Base-by-base conservation (phyloP, 1,140 invertebrate species). In the Pogonus chalceus region DNA sequence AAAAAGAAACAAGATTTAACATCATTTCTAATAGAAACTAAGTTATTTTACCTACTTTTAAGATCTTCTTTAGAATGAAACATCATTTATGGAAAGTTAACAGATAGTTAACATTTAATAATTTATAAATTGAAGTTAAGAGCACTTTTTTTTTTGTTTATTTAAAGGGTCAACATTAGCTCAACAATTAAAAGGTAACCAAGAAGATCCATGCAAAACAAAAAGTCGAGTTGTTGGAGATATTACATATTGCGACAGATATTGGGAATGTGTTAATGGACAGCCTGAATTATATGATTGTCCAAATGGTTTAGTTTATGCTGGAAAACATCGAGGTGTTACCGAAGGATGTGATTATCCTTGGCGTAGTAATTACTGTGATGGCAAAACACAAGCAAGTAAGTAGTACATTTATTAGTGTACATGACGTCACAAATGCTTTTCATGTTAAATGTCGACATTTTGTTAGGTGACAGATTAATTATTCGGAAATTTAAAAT, bases 301-400 rank as follows among this genome's bases (percentile, higher is more conserved):
- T 68, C 90, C 90, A 24, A 94, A 92, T 63, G 90, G 90, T 4
- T 70, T 92, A 23, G 90, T 92, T 2, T 94, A 88, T 71, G 87
- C 90, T 23, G 90, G 90, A 0, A 90, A 90, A 66, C 84, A 90
- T 64, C 74, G 87, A 22, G 88, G 88, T 1, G 87, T 91, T 0
- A 87, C 88, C 1, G 87, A 91, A 66, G 87, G 87, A 2, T 91
- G 90, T 62, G 89, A 92, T 71, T 92, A 92, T 65, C 88, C 90
- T 0, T 90, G 88, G 88, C 77, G 88, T 58, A 85, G 87, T 2
- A 87, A 89, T 65, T 91, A 90, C 67, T 92, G 89, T 70, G 86
- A 88, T 58, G 77, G 76, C 51, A 87, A 85, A 67, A 79, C 83
- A 60, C 79, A 84, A 65, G 83, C 83, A 1, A 87, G 79, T 81